A percentile compares a stretch with the other conserved stretches of the same genome.
phyloP scores from a whole-genome alignment of 2,888 invertebrate species.

The Drosophila birchii region DNA sequence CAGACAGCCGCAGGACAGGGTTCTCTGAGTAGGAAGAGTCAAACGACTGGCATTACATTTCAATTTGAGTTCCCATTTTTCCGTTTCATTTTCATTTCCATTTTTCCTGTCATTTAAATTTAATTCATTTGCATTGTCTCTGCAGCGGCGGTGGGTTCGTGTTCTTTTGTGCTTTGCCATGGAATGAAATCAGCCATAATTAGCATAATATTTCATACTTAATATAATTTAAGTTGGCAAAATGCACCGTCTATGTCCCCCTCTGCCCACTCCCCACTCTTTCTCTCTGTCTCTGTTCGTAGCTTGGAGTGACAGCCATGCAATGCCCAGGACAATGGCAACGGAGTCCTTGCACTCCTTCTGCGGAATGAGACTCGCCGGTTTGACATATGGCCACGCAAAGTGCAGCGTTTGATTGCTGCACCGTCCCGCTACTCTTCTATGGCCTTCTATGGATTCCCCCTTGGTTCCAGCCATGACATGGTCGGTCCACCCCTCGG shows the following conservation, averaged over 20 bases:
- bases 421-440: slow-evolving; percentile 13
- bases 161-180: slow-evolving; percentile 52
- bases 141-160: slow-evolving; percentile 30
- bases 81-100: slow-evolving; percentile 40
- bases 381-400: slow-evolving; percentile 71
- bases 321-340: slow-evolving; percentile 56
- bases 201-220: slow-evolving; percentile 81
- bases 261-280: background rate
- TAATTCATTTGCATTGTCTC: slow-evolving; percentile 81
- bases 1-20: slow-evolving; percentile 36
- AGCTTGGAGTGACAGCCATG: slow-evolving; percentile 68
- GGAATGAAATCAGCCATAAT: slow-evolving; percentile 77
- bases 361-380: slow-evolving; percentile 22
- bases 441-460: slow-evolving; percentile 30
- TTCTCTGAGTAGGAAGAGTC: background rate
- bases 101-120: slow-evolving; percentile 67
- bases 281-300: background rate
- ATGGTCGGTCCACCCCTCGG: slow-evolving; percentile 10
- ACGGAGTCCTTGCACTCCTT: slow-evolving; percentile 19
- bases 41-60: slow-evolving; percentile 72
- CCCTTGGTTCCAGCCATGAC: slow-evolving; percentile 9
- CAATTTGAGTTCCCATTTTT: slow-evolving; percentile 66
- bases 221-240: slow-evolving; percentile 79
- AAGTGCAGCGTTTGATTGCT: slow-evolving; percentile 73
- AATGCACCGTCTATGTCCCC: slow-evolving; percentile 37